phyloP scores from a whole-genome alignment of 2,888 invertebrate species.

The Dryobota labecula region DNA sequence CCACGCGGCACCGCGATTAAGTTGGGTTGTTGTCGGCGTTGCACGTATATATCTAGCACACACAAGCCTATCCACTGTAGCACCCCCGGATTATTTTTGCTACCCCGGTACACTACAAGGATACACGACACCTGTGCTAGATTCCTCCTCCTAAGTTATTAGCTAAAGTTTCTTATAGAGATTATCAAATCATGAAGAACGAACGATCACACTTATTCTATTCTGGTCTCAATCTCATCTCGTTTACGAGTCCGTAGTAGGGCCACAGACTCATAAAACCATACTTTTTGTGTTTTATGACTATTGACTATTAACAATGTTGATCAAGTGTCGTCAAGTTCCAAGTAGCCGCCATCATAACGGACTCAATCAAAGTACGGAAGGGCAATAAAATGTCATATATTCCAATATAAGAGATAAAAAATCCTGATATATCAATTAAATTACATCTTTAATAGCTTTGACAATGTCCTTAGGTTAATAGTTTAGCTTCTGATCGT shows the following conservation, averaged over 20 bases:
- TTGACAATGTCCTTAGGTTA: slow-evolving; percentile 65
- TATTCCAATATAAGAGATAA: slow-evolving; percentile 55
- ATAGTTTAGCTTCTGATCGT: slow-evolving; percentile 48
- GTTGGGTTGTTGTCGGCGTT: too few relatives aligned
- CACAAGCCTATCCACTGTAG: too few relatives aligned
- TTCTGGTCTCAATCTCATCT: background rate
- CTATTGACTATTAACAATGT: slow-evolving; percentile 59
- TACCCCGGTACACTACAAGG: too few relatives aligned
- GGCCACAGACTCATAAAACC: slow-evolving; percentile 32
- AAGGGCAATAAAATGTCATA: slow-evolving; percentile 66
- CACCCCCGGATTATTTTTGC: too few relatives aligned
- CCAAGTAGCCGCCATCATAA: slow-evolving; percentile 68
- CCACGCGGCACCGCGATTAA: too few relatives aligned
- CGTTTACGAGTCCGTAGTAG: slow-evolving; percentile 25
- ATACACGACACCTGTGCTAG: too few relatives aligned
- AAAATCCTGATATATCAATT: slow-evolving; percentile 63
- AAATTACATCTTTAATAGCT: slow-evolving; percentile 63
- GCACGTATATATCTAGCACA: too few relatives aligned
- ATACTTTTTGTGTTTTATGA: slow-evolving; percentile 71
- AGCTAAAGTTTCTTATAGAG: background rate
- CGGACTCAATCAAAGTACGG: slow-evolving; percentile 57
- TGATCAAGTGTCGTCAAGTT: slow-evolving; percentile 58
- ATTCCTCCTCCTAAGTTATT: too few relatives aligned
- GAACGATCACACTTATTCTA: background rate
- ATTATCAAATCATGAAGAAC: background rate